Evolutionary conservation across 1,140 invertebrate species (phyloP).

Genomic region (Drepana arcuata): DNA sequence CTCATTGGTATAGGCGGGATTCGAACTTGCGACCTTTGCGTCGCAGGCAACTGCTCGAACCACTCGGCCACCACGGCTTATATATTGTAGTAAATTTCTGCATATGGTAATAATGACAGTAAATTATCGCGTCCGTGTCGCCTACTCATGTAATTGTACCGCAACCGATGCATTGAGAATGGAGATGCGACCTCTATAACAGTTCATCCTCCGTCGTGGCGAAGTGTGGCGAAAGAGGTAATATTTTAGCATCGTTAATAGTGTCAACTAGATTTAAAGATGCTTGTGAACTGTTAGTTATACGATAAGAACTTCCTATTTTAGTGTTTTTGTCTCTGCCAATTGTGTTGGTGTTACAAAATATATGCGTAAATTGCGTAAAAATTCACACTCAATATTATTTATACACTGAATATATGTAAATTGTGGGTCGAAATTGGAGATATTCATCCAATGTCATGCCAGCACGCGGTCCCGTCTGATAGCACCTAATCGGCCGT

Average conservation of each 20-base stretch:
- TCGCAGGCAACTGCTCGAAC: too few species aligned
- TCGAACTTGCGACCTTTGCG: too few species aligned
- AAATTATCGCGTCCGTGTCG: conserved; percentile 40
- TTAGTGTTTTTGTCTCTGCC: too few species aligned
- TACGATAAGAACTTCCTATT: not conserved
- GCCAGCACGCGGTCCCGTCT: too few species aligned
- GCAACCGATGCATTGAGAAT: conserved; percentile 19
- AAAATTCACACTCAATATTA: not conserved
- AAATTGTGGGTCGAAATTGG: not conserved
- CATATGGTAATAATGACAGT: conserved; percentile 34
- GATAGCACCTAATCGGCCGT: too few species aligned
- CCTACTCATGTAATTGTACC: conserved; percentile 37
- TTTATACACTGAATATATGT: not conserved
- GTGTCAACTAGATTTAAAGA: conserved; percentile 1
- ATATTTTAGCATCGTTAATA: conserved; percentile 9
- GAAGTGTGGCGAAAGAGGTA: conserved; percentile 15
- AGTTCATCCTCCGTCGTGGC: conserved; percentile 17
- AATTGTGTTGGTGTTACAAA: too few species aligned
- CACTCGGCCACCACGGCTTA: too few species aligned
- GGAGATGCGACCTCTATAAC: conserved; percentile 19
- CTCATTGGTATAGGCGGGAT: too few species aligned
- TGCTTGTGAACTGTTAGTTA: not conserved
- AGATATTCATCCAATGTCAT: too few species aligned
- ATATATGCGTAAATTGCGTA: not conserved
- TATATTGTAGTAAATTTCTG: conserved; percentile 36